These are phyloP conservation scores for Drosophila sturtevanti DNA, from an alignment of 1,140 invertebrate species.

Conservation along the genomic window DNA sequence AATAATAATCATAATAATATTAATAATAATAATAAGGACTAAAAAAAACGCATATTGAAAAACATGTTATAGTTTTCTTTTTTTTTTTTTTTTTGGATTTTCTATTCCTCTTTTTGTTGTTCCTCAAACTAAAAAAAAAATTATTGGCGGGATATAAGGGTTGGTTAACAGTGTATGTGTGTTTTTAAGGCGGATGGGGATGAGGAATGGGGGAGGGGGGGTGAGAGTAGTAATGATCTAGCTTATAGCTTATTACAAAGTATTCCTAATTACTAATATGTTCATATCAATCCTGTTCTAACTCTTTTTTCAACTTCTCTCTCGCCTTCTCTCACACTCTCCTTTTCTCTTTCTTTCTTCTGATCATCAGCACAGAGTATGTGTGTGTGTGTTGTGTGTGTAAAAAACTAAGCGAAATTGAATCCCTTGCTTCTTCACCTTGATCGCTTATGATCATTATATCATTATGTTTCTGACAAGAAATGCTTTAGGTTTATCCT, in stretches of 20 bases:
- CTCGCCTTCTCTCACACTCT: not conserved
- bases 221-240: constrained; percentile 63
- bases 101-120: constrained; percentile 5
- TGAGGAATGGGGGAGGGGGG: constrained; percentile 10
- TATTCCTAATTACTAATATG: constrained; percentile 60
- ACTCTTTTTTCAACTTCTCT: not conserved
- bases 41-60: constrained; percentile 21
- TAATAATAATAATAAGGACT: constrained; percentile 51
- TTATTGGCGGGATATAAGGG: not conserved
- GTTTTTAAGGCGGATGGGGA: constrained; percentile 5
- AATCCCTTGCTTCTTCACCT: constrained; percentile 21
- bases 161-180: not conserved
- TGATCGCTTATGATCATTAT: constrained; percentile 8
- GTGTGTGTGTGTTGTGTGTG: constrained; percentile 34
- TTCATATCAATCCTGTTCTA: constrained; percentile 28
- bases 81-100: constrained; percentile 5
- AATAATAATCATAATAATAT: constrained; percentile 50
- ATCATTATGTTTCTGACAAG: constrained; percentile 4
- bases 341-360: not conserved
- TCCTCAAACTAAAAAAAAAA: constrained; percentile 23
- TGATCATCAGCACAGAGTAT: constrained; percentile 35
- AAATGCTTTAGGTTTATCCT: constrained; percentile 16
- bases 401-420: constrained; percentile 67
- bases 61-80: not conserved
- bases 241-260: constrained; percentile 72